These are phyloP conservation scores for Apodemus agrarius DNA, from an alignment of 2,797 vertebrate species.

Conservation along the genomic window DNA sequence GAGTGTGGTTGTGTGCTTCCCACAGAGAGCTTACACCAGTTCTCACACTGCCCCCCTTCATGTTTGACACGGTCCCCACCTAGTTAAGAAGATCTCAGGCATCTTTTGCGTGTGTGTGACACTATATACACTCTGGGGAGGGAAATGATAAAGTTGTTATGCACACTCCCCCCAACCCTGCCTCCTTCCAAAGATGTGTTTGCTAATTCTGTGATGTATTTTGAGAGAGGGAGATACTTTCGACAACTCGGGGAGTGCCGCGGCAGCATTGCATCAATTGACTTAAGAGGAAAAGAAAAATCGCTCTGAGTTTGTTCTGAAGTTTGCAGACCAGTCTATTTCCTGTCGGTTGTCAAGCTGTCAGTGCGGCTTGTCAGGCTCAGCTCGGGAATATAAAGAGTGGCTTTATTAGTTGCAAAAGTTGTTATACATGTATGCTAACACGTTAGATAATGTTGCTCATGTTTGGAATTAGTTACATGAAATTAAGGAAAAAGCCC, in stretches of 20 bases:
- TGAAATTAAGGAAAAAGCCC: constrained; percentile 7
- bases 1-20: constrained; percentile 86
- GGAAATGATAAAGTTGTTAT: constrained; percentile 36
- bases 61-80: constrained; percentile 89
- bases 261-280: constrained; percentile 24
- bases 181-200: constrained; percentile 36
- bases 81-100: constrained; percentile 86
- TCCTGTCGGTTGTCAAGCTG: background rate
- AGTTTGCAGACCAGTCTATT: background rate
- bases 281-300: constrained; percentile 42
- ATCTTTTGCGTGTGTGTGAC: constrained; percentile 81
- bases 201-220: constrained; percentile 76
- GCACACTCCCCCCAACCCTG: background rate
- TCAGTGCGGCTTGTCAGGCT: background rate
- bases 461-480: constrained; percentile 31
- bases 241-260: constrained; percentile 64
- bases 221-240: constrained; percentile 65
- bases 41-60: constrained; percentile 90
- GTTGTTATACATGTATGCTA: background rate
- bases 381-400: background rate
- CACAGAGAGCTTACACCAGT: constrained; percentile 88
- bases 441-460: background rate
- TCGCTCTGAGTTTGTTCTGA: background rate
- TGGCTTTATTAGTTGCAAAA: background rate
- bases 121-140: constrained; percentile 67